phyloP scores from a whole-genome alignment of 2,888 invertebrate species.

The Cybosia mesomella region DNA sequence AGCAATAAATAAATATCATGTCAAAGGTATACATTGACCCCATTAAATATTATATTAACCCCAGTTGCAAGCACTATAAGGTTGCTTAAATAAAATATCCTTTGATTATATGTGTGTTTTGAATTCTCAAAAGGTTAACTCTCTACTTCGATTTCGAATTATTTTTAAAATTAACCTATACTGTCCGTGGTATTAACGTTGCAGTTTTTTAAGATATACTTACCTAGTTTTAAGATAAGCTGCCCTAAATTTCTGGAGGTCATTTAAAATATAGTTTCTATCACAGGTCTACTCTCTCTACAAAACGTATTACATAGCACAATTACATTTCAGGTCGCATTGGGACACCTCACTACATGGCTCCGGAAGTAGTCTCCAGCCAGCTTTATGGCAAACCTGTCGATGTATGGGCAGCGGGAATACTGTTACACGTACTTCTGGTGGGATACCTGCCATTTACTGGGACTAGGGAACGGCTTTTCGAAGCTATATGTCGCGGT shows the following conservation, averaged over 20 bases:
- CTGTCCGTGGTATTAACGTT: neutral
- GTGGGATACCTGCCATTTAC: slow-evolving; percentile 98
- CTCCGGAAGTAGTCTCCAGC: slow-evolving; percentile 97
- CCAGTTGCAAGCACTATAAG: neutral
- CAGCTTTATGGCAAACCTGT: slow-evolving; percentile 97
- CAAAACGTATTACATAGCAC: neutral
- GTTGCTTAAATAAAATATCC: neutral
- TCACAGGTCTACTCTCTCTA: neutral
- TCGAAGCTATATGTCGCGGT: slow-evolving; percentile 96
- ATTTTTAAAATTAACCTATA: neutral
- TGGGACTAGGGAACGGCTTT: slow-evolving; percentile 97
- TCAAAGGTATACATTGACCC: too few species aligned
- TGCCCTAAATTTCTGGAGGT: neutral
- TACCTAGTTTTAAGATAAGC: neutral
- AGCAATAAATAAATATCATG: neutral
- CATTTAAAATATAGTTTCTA: neutral
- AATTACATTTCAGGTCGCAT: slow-evolving; percentile 92
- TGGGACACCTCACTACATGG: slow-evolving; percentile 99
- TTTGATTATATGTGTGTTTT: too few species aligned
- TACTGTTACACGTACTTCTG: slow-evolving; percentile 96
- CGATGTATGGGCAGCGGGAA: slow-evolving; percentile 99
- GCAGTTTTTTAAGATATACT: too few species aligned
- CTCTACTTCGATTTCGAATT: too few species aligned
- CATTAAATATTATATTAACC: neutral
- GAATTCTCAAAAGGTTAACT: too few species aligned